Evolutionary conservation across 2,888 invertebrate genomes (phyloP), one percentile per base, ranked within the genome.

Genomic region (Formica aserva): DNA sequence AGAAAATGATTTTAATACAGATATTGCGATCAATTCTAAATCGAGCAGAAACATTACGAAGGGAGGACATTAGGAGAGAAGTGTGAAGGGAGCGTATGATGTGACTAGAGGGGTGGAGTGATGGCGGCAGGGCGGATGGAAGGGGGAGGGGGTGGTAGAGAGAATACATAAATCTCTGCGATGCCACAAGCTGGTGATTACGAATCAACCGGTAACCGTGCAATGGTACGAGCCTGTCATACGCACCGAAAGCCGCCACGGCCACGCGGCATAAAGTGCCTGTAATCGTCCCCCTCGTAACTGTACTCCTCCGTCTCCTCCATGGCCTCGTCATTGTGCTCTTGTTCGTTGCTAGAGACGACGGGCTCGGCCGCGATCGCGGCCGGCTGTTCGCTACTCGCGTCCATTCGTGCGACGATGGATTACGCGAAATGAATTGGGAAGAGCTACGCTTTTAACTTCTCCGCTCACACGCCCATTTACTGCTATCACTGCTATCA

Each of bases 171-270:
- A 35, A 26, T 22, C 26, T 67, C 52, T 13, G 15, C 22, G 35
- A 9, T 66, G 18, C 18, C 62, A 2, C 32, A 8, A 4, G 57
- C 57, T 57, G 22, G 22, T 26, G 22, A 55, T 13, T 32, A 13
- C 32, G 69, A 45, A 62, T 18, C 63, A 45, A 35, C 57, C 71
- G 66, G 63, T 76, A 69, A 83, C 45, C 45, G 48, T 15, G 85
- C 85, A 55, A 87, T 82, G 32, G 11, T 41, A 26, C 22, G 55
- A 6, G 11, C 45, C 6, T 77, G 60, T 71, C 55, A 57, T 83
- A 90, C 90, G 82, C 94, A 96, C 96, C 95, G 95, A 90, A 95
- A 96, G 76, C 95, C 95, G 82, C 95, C 95, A 89, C 96, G 94
- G 45, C 95, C 95, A 84, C 95, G 93, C 52, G 94, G 95, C 75